Percentiles rank a stretch among this genome's conserved stretches.
Conservation (phyloP, 2,113 vertebrate genomes). For the Albula goreensis region DNA sequence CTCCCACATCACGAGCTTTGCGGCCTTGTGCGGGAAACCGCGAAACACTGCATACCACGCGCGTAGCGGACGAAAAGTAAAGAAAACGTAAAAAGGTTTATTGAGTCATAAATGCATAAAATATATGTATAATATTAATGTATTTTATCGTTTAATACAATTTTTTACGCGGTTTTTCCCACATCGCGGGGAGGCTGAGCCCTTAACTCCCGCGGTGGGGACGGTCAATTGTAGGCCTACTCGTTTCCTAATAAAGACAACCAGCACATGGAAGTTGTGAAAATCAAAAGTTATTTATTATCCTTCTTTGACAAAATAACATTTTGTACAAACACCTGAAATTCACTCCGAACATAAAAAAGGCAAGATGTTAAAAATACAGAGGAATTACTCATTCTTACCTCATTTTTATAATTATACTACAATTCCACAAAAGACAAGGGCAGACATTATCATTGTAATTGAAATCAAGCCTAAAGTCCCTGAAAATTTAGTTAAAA, state of each 20-base stretch:
- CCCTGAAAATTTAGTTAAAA: neutral
- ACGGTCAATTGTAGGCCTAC: neutral
- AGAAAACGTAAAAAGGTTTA: too few relatives aligned
- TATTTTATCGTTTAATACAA: too few relatives aligned
- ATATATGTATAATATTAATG: too few relatives aligned
- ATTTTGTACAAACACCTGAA: slow-evolving; percentile 60
- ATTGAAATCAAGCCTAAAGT: neutral
- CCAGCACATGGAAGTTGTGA: slow-evolving; percentile 35
- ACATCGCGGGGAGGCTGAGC: too few relatives aligned
- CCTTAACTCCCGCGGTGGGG: too few relatives aligned
- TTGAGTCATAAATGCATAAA: too few relatives aligned
- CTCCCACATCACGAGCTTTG: too few relatives aligned
- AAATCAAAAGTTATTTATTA: slow-evolving; percentile 55
- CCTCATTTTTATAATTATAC: neutral
- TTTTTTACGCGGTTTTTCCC: too few relatives aligned
- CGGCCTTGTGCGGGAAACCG: too few relatives aligned
- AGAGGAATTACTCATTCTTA: neutral
- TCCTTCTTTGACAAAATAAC: slow-evolving; percentile 63
- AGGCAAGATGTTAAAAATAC: slow-evolving; percentile 44
- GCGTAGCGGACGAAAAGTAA: too few relatives aligned
- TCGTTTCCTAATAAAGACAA: neutral
- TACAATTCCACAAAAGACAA: slow-evolving; percentile 9
- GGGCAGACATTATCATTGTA: neutral
- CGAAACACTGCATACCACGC: too few relatives aligned
- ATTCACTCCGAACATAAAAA: slow-evolving; percentile 49